Conservation (phyloP, 30 jellyfish, hydroid and myxozoan species). For the Turritopsis rubra region DNA sequence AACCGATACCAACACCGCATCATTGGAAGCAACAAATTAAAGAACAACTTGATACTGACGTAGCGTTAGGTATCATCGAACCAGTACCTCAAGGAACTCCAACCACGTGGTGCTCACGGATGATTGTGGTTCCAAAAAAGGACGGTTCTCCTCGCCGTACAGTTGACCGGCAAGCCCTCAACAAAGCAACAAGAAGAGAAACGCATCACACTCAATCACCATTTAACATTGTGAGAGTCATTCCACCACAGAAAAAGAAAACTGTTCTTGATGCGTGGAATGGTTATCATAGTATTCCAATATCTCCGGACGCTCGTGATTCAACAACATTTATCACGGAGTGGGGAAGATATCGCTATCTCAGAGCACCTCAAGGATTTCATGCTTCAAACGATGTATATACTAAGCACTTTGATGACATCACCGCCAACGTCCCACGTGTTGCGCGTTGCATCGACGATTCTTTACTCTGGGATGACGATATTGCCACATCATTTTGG, state of each 20-base stretch:
- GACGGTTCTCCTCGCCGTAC: conserved; percentile 43
- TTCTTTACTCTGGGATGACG: conserved; percentile 19
- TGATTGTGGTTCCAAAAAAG: conserved; percentile 42
- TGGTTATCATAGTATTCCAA: conserved; percentile 37
- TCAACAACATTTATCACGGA: conserved; percentile 37
- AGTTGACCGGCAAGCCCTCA: conserved; percentile 33
- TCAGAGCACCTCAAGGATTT: conserved; percentile 30
- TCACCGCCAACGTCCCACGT: background rate
- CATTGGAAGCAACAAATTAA: conserved; percentile 26
- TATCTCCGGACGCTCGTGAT: conserved; percentile 29
- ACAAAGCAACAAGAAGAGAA: conserved; percentile 24
- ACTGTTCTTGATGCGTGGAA: conserved; percentile 44
- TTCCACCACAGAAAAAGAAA: conserved; percentile 28
- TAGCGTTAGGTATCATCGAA: conserved; percentile 34
- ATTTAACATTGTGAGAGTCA: conserved; percentile 11
- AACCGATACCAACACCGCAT: conserved; percentile 23
- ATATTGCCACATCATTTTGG: conserved; percentile 22
- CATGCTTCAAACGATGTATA: background rate
- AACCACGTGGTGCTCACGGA: conserved; percentile 40
- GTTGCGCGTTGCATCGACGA: too few species aligned
- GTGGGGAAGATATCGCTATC: conserved; percentile 37
- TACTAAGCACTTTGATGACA: conserved; percentile 11
- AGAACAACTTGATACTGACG: conserved; percentile 22
- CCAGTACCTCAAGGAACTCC: conserved; percentile 48
- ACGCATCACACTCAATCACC: conserved; percentile 55